Evolutionary conservation across 2,113 vertebrate genomes (phyloP).

Genomic region (Lasiurus cinereus): DNA sequence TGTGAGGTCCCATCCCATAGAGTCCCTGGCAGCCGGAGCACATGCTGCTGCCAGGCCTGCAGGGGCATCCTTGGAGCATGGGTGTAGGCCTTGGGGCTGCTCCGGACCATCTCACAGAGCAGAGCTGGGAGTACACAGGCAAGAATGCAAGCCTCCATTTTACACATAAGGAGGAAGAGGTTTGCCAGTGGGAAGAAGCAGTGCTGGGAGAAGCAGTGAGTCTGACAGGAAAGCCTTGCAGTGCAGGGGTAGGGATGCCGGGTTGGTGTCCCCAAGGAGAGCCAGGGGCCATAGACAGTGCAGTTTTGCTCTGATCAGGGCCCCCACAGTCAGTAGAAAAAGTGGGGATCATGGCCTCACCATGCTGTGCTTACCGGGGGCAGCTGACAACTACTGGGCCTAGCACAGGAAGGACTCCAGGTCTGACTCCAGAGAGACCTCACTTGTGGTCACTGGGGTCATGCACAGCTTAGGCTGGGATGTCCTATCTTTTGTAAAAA

Average conservation of each 20-base stretch:
- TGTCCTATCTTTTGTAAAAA: not conserved
- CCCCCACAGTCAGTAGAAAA: not conserved
- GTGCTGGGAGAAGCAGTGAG: not conserved
- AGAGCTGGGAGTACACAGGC: slow-evolving; percentile 19
- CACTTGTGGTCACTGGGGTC: no score
- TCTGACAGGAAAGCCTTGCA: not conserved
- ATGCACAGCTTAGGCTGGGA: not conserved
- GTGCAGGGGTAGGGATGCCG: not conserved
- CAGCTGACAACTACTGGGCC: not conserved
- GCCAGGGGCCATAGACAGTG: not conserved
- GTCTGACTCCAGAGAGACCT: not conserved
- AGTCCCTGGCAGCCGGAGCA: fast-evolving
- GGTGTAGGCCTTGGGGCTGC: not conserved
- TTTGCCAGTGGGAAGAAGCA: not conserved
- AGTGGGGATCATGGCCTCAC: no score
- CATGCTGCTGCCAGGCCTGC: slow-evolving; percentile 71
- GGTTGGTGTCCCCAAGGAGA: not conserved
- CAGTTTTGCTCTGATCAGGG: not conserved
- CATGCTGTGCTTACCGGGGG: not conserved
- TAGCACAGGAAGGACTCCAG: not conserved
- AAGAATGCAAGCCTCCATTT: slow-evolving; percentile 47
- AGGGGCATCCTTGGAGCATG: slow-evolving; percentile 32
- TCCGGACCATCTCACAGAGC: no score
- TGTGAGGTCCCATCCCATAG: not conserved
- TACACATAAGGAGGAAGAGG: not conserved